Evolutionary conservation across 2,113 vertebrate species (phyloP).

Genomic region (Rallus limicola): DNA sequence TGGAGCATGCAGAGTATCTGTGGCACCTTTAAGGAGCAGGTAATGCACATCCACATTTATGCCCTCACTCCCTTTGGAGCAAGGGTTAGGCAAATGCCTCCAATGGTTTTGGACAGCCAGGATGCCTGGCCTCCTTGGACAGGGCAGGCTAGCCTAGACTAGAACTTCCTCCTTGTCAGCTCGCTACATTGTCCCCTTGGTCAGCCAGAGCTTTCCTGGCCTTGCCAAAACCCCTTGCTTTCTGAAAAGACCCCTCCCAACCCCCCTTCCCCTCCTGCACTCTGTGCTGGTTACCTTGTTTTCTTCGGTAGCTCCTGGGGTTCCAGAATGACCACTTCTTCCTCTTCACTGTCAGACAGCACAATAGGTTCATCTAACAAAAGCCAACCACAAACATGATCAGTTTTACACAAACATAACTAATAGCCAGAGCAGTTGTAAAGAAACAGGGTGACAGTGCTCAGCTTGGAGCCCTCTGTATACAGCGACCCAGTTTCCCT

Average conservation of each 20-base stretch:
- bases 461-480: neutral
- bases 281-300: slow-evolving; percentile 72
- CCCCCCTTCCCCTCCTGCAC: neutral
- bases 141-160: neutral
- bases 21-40: neutral
- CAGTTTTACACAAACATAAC: neutral
- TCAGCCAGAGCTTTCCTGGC: neutral
- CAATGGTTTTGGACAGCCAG: too few species aligned
- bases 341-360: slow-evolving; percentile 94
- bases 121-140: too few species aligned
- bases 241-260: neutral
- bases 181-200: rapidly evolving
- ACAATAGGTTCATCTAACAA: slow-evolving; percentile 82
- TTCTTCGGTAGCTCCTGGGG: slow-evolving; percentile 70
- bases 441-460: neutral
- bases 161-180: neutral
- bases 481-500: neutral
- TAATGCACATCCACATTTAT: neutral
- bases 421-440: neutral
- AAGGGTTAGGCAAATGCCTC: neutral
- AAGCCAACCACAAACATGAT: neutral
- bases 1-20: rapidly evolving
- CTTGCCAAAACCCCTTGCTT: neutral
- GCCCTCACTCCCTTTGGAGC: neutral
- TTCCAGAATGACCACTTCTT: slow-evolving; percentile 91